Percentiles rank a stretch among this genome's conserved stretches.
These are phyloP conservation scores for Sinocyclocheilus grahami DNA, from an alignment of 2,113 vertebrate genomes.

Conservation along the genomic window DNA sequence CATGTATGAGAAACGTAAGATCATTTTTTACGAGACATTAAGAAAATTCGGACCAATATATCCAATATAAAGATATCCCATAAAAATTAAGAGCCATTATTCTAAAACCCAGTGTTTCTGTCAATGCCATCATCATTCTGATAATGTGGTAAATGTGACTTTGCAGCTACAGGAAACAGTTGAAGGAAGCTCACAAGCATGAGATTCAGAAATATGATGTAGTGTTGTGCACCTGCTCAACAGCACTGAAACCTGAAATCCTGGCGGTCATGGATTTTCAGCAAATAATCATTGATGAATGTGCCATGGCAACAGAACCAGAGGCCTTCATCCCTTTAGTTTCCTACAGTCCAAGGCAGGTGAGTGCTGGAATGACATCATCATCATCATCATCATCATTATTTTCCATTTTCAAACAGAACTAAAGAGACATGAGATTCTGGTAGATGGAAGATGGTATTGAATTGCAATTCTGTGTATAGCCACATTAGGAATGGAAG, in stretches of 20 bases:
- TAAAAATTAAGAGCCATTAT: too few relatives aligned
- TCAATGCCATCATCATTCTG: too few relatives aligned
- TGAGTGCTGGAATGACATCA: conserved; percentile 46
- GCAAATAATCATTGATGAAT: conserved; percentile 82
- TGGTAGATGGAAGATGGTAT: not conserved
- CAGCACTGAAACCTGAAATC: conserved; percentile 51
- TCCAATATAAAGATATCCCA: too few relatives aligned
- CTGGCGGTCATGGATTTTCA: conserved; percentile 55
- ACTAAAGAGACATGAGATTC: not conserved
- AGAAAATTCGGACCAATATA: too few relatives aligned
- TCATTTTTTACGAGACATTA: too few relatives aligned
- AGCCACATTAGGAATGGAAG: not conserved
- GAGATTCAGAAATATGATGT: conserved; percentile 69
- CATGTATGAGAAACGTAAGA: too few relatives aligned
- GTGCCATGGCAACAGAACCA: conserved; percentile 83
- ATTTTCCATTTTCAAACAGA: not conserved
- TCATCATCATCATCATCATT: not conserved
- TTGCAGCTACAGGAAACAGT: conserved; percentile 67
- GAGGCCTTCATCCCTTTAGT: conserved; percentile 84
- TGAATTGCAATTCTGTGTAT: not conserved
- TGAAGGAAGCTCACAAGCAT: conserved; percentile 34
- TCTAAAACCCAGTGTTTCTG: too few relatives aligned
- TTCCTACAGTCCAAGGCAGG: conserved; percentile 71
- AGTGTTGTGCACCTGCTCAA: conserved; percentile 79
- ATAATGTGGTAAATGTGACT: not conserved